Conservation (phyloP, 2,113 vertebrate species). For the Odocoileus hemionus region DNA sequence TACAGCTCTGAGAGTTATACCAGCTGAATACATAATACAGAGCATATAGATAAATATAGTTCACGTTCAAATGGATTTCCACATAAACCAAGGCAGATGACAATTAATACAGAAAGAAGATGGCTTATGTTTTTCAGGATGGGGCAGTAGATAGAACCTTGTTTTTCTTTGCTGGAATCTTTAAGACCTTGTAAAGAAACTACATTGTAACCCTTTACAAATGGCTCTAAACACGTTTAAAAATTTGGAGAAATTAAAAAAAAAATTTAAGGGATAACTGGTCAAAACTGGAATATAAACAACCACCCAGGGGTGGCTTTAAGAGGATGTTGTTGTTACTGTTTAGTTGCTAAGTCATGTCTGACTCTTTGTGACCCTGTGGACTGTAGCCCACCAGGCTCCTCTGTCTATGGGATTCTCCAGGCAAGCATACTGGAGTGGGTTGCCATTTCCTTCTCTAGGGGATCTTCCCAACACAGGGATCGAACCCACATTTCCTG, state of each 20-base stretch:
- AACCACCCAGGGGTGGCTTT: background rate
- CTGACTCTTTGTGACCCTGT: background rate
- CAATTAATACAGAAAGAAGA: background rate
- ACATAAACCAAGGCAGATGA: background rate
- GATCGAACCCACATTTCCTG: background rate
- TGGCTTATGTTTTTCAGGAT: background rate
- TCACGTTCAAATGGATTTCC: background rate
- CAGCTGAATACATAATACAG: background rate
- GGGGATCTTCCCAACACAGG: background rate
- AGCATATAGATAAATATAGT: background rate
- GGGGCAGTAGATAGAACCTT: background rate
- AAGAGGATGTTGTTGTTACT: background rate
- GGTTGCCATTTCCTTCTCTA: background rate
- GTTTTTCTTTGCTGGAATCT: background rate
- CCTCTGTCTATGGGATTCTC: background rate
- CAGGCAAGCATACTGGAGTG: background rate
- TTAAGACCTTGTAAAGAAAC: background rate
- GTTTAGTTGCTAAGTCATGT: background rate
- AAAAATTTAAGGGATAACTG: background rate
- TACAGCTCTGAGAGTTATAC: background rate
- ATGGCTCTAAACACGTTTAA: background rate
- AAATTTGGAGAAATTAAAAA: background rate
- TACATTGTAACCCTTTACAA: background rate
- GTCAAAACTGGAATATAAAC: background rate
- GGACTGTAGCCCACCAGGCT: background rate